These are phyloP conservation scores for Toxonevra muliebris DNA, from an alignment of 2,888 invertebrate genomes.

Conservation along the genomic window DNA sequence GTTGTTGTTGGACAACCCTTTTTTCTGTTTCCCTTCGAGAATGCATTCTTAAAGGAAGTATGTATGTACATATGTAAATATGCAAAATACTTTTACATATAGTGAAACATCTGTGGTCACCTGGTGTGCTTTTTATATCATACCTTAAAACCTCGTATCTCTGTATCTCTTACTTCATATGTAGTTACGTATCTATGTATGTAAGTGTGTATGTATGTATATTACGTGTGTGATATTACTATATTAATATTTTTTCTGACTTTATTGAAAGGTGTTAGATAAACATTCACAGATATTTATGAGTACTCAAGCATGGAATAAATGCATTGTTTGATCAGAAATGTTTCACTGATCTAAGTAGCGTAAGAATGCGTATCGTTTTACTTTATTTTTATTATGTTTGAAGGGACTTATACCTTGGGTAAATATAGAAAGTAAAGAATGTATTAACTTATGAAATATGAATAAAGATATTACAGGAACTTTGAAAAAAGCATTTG, in stretches of 20 bases:
- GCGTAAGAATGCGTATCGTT: too few relatives aligned
- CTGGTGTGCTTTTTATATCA: neutral
- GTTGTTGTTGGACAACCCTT: constrained; percentile 18
- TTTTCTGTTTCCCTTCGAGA: constrained; percentile 5
- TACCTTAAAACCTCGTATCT: neutral
- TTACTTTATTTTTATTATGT: too few relatives aligned
- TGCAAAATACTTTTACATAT: constrained; percentile 11
- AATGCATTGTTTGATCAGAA: too few relatives aligned
- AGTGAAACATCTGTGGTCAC: constrained; percentile 39
- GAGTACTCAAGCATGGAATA: too few relatives aligned
- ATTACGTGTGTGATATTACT: neutral
- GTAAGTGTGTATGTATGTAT: neutral
- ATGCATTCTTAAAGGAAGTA: constrained; percentile 26
- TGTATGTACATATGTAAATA: neutral
- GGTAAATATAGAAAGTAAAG: too few relatives aligned
- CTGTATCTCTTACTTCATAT: neutral
- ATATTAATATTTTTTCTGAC: too few relatives aligned
- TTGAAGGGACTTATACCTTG: too few relatives aligned
- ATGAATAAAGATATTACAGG: too few relatives aligned
- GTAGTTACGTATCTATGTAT: neutral
- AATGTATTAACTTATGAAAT: too few relatives aligned
- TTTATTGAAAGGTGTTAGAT: constrained; percentile 11
- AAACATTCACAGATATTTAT: neutral
- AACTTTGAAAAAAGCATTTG: too few relatives aligned
- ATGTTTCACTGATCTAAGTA: too few relatives aligned